Base-by-base conservation (phyloP, 2,797 vertebrate species). In the Anas acuta region DNA sequence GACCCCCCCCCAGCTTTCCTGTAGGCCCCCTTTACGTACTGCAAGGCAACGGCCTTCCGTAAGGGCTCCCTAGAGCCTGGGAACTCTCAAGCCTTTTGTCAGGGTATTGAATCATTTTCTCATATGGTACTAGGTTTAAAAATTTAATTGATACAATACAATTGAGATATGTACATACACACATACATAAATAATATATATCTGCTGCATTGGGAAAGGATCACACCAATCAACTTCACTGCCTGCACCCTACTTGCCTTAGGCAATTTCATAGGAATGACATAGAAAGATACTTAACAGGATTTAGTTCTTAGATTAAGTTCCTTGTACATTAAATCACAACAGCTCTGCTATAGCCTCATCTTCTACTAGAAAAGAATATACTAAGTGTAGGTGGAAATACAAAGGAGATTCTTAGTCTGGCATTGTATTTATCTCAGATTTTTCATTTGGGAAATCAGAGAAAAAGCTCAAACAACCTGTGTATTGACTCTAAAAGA, bases 71-170 rank as follows among this genome's bases (percentile, higher is more conserved):
- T 35, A 9, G n/a, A 35, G 58, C 33, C 57, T 94, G 84, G 69
- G 81, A 95, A 77, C 87, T 91, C 53, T 79, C 66, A 12, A 97
- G 94, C 43, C 95, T 87, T 72, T 95, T 91, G 60, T 96, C 93
- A 73, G 95, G 95, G 77, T 89, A 96, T 73, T 91, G 37, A 22
- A 93, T 96, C 28, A 96, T 96, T 90, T 97, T 96, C 69, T 97
- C 95, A 51, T 95, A 96, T 22, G 94, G 96, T 19, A 73, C 74
- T 85, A 96, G 86, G 95, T 97, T 87, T 90, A 70, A 86, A 82
- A 92, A 91, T 58, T 60, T 61, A 85, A 76, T 25, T 35, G 4
- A 77, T 35, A 28, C 21, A 25, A 20, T 65, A 65, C 37, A 74
- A 35, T 39, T 20, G 41, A 33, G 35, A 17, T 47, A 35, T 56